Base-by-base conservation (phyloP, 92 coral and sea anemone genomes). In the Parazoanthus atlanticus region DNA sequence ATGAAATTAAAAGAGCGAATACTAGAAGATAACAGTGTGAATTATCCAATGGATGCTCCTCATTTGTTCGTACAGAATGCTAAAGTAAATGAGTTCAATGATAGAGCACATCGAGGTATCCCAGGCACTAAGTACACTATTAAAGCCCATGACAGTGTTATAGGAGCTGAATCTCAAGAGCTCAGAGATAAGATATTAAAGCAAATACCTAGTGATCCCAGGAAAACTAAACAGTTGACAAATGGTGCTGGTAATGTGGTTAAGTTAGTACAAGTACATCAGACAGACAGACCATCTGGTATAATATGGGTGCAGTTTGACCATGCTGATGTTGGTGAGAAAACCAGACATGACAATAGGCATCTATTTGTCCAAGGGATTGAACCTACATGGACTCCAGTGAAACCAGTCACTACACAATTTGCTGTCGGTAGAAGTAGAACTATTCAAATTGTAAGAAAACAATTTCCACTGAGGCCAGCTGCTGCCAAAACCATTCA, bases 351-450 rank as follows among this genome's bases (percentile, higher is more conserved):
- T 21, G 91, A 89, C 47, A 83, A 74, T 66, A 89, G 88, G 47
- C 88, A 89, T 16, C 56, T 81, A 47, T 89, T 81, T 89, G 83
- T 54, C 32, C 11, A 30, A 54, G 88, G 84, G 25, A 89, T 89
- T 89, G 79, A 89, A 83, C 88, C 75, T 52, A 89, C 83, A 30
- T 82, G 91, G 88, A 89, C 91, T 82, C 88, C 88, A 25, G 81
- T 89, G 69, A 89, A 73, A 47, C 91, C 91, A 47, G 88, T 89
- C 82, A 89, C 77, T 33, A 74, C 92, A 61, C 94, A 93, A 76
- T 93, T 93, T 90, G 91, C 89, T 87, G 93, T 92, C 26, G 93
- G 91, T 54, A 92, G 95, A 83, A 90, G 84, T 66, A 92, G 85
- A 79, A 34, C 95, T 36, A 86, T 80, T 29, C 93, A 88, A 65